phyloP scores from a whole-genome alignment of 2,113 vertebrate species.

The Onychorhynchus coronatus region DNA sequence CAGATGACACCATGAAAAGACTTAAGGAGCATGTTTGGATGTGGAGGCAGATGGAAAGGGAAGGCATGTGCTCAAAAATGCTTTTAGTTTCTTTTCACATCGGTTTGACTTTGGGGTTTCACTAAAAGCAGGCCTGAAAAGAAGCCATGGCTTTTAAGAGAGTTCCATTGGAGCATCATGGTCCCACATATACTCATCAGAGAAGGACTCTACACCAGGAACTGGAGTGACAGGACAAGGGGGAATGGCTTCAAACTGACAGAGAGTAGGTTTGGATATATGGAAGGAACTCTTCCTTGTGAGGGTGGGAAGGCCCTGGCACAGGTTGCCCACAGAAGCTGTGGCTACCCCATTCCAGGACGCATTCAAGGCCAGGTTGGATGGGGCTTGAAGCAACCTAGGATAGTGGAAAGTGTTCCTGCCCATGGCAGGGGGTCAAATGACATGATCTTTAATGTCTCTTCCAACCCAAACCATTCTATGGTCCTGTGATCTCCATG shows the following conservation, averaged over 20 bases:
- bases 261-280: background rate
- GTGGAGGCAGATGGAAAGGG: background rate
- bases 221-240: rapidly evolving
- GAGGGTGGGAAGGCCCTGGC: background rate
- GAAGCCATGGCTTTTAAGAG: background rate
- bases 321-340: background rate
- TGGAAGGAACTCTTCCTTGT: background rate
- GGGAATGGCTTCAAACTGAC: background rate
- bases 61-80: background rate
- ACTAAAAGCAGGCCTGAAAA: background rate
- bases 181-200: background rate
- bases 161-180: background rate
- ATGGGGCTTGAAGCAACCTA: background rate
- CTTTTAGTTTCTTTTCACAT: background rate
- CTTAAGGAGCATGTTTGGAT: background rate
- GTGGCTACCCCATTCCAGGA: background rate
- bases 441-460: rapidly evolving
- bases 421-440: background rate
- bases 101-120: background rate
- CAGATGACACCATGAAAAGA: background rate
- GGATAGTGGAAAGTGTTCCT: background rate
- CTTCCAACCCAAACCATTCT: background rate
- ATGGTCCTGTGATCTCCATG: background rate
- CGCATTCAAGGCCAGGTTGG: background rate
- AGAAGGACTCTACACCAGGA: background rate